Percentiles rank a stretch among this genome's conserved stretches.
Evolutionary conservation across 53 echinoderm and acorn worm species (phyloP).

Genomic region (Temnopleurus reevesii): DNA sequence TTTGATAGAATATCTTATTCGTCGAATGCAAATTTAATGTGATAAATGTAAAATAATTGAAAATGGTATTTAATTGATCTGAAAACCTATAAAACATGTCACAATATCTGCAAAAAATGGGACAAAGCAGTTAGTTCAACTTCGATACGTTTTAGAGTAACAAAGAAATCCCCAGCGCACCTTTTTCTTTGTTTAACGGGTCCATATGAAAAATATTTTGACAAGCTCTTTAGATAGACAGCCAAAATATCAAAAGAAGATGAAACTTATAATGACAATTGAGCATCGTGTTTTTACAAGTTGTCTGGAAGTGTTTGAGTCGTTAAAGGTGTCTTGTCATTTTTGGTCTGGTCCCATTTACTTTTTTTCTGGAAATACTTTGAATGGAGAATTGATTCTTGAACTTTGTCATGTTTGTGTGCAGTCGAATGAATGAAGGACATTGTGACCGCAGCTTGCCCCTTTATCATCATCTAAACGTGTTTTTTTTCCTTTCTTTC

Average conservation of each 20-base stretch:
- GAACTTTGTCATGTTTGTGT: neutral
- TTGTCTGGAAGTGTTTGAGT: neutral
- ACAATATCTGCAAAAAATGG: too few species aligned
- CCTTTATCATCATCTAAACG: neutral
- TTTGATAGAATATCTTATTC: too few species aligned
- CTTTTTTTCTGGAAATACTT: neutral
- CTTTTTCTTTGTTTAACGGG: neutral
- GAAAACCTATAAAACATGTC: too few species aligned
- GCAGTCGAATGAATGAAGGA: too few species aligned
- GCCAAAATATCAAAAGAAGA: neutral
- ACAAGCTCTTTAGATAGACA: neutral
- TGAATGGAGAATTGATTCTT: neutral
- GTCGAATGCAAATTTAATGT: too few species aligned
- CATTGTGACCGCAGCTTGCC: too few species aligned
- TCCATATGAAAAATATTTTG: neutral
- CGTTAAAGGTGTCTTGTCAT: neutral
- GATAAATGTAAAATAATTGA: too few species aligned
- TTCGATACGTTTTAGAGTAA: neutral
- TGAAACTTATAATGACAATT: neutral
- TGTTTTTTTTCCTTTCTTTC: neutral
- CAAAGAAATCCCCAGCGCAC: neutral
- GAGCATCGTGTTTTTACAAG: constrained; percentile 14
- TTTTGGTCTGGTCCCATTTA: neutral
- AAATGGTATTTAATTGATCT: neutral
- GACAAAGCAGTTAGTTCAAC: neutral